These are phyloP conservation scores for Teleiodes luculella DNA, from an alignment of 2,888 invertebrate species.

Conservation along the genomic window DNA sequence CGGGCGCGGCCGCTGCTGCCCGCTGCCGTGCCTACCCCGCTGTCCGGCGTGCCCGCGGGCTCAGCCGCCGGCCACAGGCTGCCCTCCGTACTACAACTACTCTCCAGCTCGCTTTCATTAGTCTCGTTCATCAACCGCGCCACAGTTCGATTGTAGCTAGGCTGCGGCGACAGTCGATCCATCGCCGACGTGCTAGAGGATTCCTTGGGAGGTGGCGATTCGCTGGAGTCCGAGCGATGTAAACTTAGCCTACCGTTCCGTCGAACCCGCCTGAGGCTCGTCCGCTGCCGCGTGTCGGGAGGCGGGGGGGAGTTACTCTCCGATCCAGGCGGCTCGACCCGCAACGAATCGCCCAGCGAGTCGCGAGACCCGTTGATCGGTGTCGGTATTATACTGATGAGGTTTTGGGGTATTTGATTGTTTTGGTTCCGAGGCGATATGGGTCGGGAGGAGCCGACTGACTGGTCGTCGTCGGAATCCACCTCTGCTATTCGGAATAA, in stretches of 20 bases:
- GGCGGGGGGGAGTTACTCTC: conserved; percentile 41
- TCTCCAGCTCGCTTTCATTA: conserved; percentile 71
- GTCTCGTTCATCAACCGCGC: conserved; percentile 72
- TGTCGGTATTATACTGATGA: conserved; percentile 78
- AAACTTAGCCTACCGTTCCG: conserved; percentile 52
- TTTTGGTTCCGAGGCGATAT: conserved; percentile 56
- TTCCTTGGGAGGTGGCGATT: conserved; percentile 60
- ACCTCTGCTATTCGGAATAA: conserved; percentile 76
- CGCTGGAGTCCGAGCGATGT: conserved; percentile 62
- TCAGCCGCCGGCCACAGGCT: conserved; percentile 35
- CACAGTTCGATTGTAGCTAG: conserved; percentile 54
- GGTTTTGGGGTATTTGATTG: conserved; percentile 53
- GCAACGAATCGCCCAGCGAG: conserved; percentile 55
- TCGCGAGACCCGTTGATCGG: conserved; percentile 79
- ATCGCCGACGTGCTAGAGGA: conserved; percentile 33
- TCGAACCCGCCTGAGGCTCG: conserved; percentile 43
- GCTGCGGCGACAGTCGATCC: conserved; percentile 44
- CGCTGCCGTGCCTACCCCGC: conserved; percentile 42
- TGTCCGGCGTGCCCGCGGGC: conserved; percentile 63
- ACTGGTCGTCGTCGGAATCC: conserved; percentile 82
- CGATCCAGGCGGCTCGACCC: conserved; percentile 47
- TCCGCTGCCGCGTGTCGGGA: conserved; percentile 40
- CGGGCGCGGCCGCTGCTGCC: conserved; percentile 59
- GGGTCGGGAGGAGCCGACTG: conserved; percentile 59
- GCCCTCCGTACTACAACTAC: conserved; percentile 67